These are phyloP conservation scores for Carterocephalus palaemon DNA, from an alignment of 2,888 invertebrate species.

Conservation along the genomic window DNA sequence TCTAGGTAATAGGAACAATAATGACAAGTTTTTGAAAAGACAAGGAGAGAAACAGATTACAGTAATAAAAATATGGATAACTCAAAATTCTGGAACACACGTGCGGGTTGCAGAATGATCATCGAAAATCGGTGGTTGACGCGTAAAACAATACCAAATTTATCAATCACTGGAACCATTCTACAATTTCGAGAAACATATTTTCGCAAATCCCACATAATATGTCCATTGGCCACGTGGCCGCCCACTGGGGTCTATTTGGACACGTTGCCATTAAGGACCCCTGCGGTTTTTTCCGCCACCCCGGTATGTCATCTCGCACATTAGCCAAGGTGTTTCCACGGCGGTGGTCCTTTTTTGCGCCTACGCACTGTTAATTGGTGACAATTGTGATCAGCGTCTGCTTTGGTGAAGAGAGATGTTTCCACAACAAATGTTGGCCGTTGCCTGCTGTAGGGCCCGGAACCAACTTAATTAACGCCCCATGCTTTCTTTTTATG, in stretches of 20 bases:
- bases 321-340: slow-evolving; percentile 74
- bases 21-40: too few species aligned
- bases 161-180: slow-evolving; percentile 3
- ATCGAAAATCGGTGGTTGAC: too few species aligned
- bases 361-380: slow-evolving; percentile 64
- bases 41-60: too few species aligned
- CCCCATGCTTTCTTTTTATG: too few species aligned
- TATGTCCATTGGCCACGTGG: slow-evolving; percentile 41
- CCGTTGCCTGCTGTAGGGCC: not conserved
- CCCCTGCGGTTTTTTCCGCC: slow-evolving; percentile 63
- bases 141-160: slow-evolving; percentile 6
- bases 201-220: slow-evolving; percentile 2
- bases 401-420: slow-evolving; percentile 67
- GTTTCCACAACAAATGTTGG: slow-evolving; percentile 65
- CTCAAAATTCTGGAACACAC: too few species aligned
- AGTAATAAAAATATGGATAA: too few species aligned
- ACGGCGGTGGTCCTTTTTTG: slow-evolving; percentile 70
- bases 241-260: slow-evolving; percentile 59
- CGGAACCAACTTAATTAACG: not conserved
- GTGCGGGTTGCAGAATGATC: too few species aligned
- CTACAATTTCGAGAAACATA: slow-evolving; percentile 8
- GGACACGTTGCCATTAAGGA: slow-evolving; percentile 61
- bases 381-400: slow-evolving; percentile 72
- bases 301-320: slow-evolving; percentile 68
- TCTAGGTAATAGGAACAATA: too few species aligned